Base-by-base conservation (phyloP, 2,797 vertebrate genomes). In the Myotis pilosus region DNA sequence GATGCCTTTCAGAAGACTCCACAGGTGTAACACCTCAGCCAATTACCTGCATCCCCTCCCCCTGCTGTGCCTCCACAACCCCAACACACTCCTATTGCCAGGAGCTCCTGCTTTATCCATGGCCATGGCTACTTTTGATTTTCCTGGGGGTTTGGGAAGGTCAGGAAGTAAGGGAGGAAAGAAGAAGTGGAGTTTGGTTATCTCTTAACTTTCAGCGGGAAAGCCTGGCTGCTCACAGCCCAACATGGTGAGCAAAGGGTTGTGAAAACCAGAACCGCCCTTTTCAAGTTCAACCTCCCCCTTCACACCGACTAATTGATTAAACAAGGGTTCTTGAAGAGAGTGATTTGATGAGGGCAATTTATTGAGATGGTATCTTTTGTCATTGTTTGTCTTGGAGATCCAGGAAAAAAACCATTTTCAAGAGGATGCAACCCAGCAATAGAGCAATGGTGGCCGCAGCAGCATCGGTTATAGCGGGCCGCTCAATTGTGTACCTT, bases 351-450 rank as follows among this genome's bases (percentile, higher is more conserved):
- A 98, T 98, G 98, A 98, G 96, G 96, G 98, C 98, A 98, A 98
- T 98, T 98, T 98, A 98, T 98, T 98, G 98, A 97, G 97, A 98
- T 97, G 96, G 97, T 98, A 98, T 98, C 98, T 98, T 98, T 98
- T 98, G 98, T 98, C 98, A 98, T 98, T 98, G 97, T 98, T 98
- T 98, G 98, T 98, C 98, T 98, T 98, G 96, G 98, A 98, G 98
- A 98, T 98, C 92, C 94, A n/a, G 97, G 97, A 97, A 97, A 96
- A 98, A 98, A 98, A 98, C 97, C 92, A 96, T 97, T 98, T 97
- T 97, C 91, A 95, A 97, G 97, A 92, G 94, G 97, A 72, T 94
- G 95, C 94, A 97, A 97, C 97, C 95, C 53, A 7, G 97, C 98
- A 95, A 97, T 96, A 94, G 98, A 98, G 98, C 97, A 97, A 98